These are phyloP conservation scores for Saccostrea echinata DNA, from an alignment of 1,140 invertebrate genomes.

Conservation along the genomic window DNA sequence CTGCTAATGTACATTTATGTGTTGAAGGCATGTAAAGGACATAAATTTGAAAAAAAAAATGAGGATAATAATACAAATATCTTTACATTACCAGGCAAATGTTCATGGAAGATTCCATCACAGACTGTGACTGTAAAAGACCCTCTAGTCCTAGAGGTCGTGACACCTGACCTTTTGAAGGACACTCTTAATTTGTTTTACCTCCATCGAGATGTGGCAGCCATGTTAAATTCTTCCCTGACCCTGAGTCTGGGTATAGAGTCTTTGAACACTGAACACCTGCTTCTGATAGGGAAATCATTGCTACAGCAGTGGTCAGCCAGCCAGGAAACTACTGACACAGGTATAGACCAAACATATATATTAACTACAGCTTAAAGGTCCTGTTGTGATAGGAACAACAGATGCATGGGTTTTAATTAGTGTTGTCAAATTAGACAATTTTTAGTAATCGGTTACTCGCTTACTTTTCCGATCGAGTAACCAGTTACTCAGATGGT, in stretches of 20 bases:
- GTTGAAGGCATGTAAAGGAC: too few species aligned
- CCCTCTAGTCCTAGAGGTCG: conserved; percentile 69
- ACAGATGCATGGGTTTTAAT: too few species aligned
- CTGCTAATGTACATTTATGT: too few species aligned
- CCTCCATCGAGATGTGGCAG: conserved; percentile 71
- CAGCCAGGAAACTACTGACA: background rate
- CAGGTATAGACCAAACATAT: background rate
- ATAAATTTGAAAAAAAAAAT: too few species aligned
- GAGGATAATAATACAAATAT: background rate
- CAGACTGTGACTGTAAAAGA: conserved; percentile 74
- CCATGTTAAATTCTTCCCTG: conserved; percentile 66
- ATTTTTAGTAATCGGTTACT: too few species aligned
- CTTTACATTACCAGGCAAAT: conserved; percentile 58
- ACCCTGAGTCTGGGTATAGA: conserved; percentile 74
- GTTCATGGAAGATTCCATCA: conserved; percentile 75
- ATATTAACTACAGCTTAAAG: too few species aligned
- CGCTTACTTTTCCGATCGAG: too few species aligned
- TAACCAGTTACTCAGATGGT: too few species aligned
- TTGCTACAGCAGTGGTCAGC: conserved; percentile 48
- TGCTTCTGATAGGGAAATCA: conserved; percentile 73
- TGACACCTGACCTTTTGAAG: conserved; percentile 72
- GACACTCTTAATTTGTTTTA: conserved; percentile 73
- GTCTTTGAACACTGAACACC: conserved; percentile 71
- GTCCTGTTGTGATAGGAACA: too few species aligned
- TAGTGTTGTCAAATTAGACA: too few species aligned